These are phyloP conservation scores for Pantherophis vulpinus DNA, from an alignment of 2,797 vertebrate genomes.

Conservation along the genomic window DNA sequence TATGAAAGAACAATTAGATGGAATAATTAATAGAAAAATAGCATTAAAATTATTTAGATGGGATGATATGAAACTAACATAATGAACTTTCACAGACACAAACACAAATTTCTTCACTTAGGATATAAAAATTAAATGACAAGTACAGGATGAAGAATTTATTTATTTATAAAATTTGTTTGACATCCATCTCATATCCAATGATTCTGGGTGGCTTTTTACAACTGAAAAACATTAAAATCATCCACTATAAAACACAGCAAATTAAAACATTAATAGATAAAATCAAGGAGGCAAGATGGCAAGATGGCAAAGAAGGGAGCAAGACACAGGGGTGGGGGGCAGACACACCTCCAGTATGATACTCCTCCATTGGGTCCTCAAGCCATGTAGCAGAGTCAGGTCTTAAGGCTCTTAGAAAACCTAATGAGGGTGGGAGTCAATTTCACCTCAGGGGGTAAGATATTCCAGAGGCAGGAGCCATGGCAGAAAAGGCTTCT, in stretches of 20 bases:
- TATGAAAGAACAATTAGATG: not conserved
- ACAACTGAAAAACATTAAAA: not conserved
- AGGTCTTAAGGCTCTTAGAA: not conserved
- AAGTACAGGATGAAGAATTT: not conserved
- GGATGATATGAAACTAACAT: not conserved
- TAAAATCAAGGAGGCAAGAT: not conserved
- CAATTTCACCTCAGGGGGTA: not conserved
- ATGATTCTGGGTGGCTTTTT: not conserved
- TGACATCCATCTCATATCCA: not conserved
- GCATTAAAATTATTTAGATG: not conserved
- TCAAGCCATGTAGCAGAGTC: not conserved
- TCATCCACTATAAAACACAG: not conserved
- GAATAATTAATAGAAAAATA: not conserved
- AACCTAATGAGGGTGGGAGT: too few relatives aligned
- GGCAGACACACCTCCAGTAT: not conserved
- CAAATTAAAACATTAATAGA: not conserved
- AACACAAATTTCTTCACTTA: not conserved
- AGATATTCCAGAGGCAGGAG: not conserved
- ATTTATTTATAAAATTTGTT: not conserved
- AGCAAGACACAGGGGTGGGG: rapidly evolving
- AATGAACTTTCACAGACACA: not conserved
- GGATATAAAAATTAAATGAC: not conserved
- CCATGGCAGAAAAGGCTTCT: too few relatives aligned
- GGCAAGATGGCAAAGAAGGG: not conserved
- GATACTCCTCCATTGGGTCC: not conserved